A percentile compares a stretch with the other conserved stretches of the same genome.
These are phyloP conservation scores for Helobdella robusta DNA, from an alignment of 2,888 invertebrate genomes.

Conservation along the genomic window DNA sequence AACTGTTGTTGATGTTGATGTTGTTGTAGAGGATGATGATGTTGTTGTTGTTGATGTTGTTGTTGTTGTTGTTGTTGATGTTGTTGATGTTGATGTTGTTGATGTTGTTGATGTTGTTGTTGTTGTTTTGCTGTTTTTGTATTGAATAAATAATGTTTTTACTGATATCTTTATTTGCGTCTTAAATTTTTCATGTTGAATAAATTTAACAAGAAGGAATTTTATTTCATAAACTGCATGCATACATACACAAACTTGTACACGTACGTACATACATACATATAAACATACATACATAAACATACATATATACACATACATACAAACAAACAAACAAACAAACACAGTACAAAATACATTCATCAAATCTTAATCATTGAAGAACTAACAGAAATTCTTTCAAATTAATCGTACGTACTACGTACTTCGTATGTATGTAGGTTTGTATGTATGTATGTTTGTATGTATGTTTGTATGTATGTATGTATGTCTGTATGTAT, in stretches of 20 bases:
- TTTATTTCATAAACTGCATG: constrained; percentile 14
- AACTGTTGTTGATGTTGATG: constrained; percentile 36
- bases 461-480: too few relatives aligned
- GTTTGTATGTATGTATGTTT: too few relatives aligned
- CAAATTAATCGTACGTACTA: too few relatives aligned
- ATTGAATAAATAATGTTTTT: neutral
- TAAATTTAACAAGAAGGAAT: neutral
- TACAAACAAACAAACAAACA: constrained; percentile 16
- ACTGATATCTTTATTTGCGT: neutral
- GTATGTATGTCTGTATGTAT: too few relatives aligned
- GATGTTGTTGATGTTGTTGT: neutral
- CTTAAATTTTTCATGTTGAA: neutral
- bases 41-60: neutral
- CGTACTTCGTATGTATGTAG: too few relatives aligned
- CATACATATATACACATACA: constrained; percentile 5
- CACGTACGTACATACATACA: constrained; percentile 2
- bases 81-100: neutral
- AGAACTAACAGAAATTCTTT: too few relatives aligned
- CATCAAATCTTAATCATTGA: too few relatives aligned
- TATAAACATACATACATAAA: constrained; percentile 12
- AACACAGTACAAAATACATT: too few relatives aligned
- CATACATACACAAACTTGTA: constrained; percentile 17
- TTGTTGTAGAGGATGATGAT: neutral
- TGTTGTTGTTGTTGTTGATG: neutral
- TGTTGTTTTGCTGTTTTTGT: neutral